A percentile compares a stretch with the other conserved stretches of the same genome.
Evolutionary conservation across 2,888 invertebrate genomes (phyloP).

Genomic region (Chaitophorus viminalis): DNA sequence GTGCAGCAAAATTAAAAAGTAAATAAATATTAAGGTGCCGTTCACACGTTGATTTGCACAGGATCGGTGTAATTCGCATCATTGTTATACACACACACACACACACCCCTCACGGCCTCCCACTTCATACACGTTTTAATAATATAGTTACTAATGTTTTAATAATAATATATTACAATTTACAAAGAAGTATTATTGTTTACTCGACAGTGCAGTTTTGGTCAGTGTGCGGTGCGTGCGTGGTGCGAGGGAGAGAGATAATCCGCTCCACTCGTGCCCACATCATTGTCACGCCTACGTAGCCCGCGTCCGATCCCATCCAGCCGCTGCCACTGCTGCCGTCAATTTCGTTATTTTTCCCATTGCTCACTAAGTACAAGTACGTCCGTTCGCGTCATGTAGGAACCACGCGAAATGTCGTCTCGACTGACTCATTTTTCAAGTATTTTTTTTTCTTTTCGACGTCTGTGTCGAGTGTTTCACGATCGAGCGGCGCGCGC

Average conservation of each 20-base stretch:
- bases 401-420: constrained; percentile 43
- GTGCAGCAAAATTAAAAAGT: too few relatives aligned
- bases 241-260: background rate
- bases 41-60: background rate
- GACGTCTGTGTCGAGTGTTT: background rate
- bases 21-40: too few relatives aligned
- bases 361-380: background rate
- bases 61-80: background rate
- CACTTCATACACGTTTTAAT: background rate
- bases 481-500: background rate
- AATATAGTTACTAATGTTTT: background rate
- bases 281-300: constrained; percentile 43
- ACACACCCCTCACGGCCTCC: too few relatives aligned
- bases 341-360: constrained; percentile 15
- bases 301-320: constrained; percentile 14
- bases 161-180: background rate
- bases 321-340: background rate
- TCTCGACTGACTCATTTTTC: constrained; percentile 32
- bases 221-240: background rate
- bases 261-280: constrained; percentile 38
- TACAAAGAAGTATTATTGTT: background rate
- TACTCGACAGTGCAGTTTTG: background rate
- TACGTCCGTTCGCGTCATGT: background rate
- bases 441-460: constrained; percentile 14
- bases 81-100: background rate